A percentile compares a stretch with the other conserved stretches of the same genome.
Conservation (phyloP, 2,888 invertebrate genomes). For the Timandra comae region DNA sequence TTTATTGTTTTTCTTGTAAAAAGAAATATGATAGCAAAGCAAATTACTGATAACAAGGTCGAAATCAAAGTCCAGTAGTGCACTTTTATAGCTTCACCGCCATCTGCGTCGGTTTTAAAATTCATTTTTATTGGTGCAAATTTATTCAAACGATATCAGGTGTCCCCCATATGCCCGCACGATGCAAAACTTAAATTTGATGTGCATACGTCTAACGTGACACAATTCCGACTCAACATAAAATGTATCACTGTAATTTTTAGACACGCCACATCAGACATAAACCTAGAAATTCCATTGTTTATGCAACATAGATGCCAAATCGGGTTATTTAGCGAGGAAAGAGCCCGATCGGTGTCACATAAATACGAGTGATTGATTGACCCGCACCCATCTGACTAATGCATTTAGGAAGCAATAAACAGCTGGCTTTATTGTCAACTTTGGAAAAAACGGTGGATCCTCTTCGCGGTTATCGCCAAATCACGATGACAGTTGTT, state of each 20-base stretch:
- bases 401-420: conserved; percentile 66
- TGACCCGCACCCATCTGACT: conserved; percentile 67
- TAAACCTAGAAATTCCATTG: conserved; percentile 32
- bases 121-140: conserved; percentile 55
- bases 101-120: conserved; percentile 54
- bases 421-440: conserved; percentile 55
- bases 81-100: conserved; percentile 46
- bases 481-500: conserved; percentile 38
- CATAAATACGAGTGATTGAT: conserved; percentile 72
- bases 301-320: conserved; percentile 34
- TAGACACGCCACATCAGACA: conserved; percentile 15
- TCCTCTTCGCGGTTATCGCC: conserved; percentile 27
- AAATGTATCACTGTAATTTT: conserved; percentile 30
- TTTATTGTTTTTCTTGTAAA: no score
- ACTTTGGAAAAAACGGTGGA: conserved; percentile 30
- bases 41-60: neutral
- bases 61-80: conserved; percentile 14
- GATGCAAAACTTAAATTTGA: conserved; percentile 36
- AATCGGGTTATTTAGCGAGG: conserved; percentile 35
- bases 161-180: conserved; percentile 52
- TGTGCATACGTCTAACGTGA: conserved; percentile 31
- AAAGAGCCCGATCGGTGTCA: conserved; percentile 61
- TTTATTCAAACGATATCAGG: conserved; percentile 67
- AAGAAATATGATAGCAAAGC: no score
- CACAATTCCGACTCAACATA: conserved; percentile 35